Evolutionary conservation across 2,113 vertebrate genomes (phyloP), one percentile per base, ranked within the genome.

Genomic region (Pao palembangensis): DNA sequence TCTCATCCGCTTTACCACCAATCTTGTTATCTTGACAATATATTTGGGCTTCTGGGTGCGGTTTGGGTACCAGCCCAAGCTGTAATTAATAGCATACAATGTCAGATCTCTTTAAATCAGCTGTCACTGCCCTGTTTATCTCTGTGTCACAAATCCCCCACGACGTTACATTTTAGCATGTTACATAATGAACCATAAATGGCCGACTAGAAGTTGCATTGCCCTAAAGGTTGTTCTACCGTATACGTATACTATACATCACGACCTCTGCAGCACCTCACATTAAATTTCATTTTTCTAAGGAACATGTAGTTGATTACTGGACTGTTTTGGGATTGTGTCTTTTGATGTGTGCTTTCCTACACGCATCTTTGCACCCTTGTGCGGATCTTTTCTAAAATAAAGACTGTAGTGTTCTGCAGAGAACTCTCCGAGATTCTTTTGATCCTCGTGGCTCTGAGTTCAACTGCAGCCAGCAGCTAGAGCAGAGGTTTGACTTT

Each of bases 401-500:
- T 28, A 38, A 38, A 38, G 34, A 38, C 34, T 11, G 8, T 38
- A 38, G 25, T 7, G 25, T 28, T 28, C 25, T 28, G 25, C 25
- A 28, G 25, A 7, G 25, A 28, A 28, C 25, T 1, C 5, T 28
- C 25, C 5, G 43, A 47, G 44, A n/a, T 16, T 47, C 15, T 47
- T 16, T 78, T 21, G 6, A 44, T 51, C 58, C 64, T 55, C 64
- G 25, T 21, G 67, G 58, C 71, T 28, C 25, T 70, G 66, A 6
- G 43, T 49, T 58, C 38, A 55, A 69, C 54, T 48, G 67, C 62
- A 69, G 47, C 1, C 15, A 67, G 62, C 84, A 83, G 72, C 71
- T 75, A 76, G 71, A 69, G 67, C 50, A 80, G 81, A 70, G 54
- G 61, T 20, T 6, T 46, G 1, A 51, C 59, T 68, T 58, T 67